Evolutionary conservation across 1,140 invertebrate species (phyloP).

Genomic region (Zaprionus capensis): DNA sequence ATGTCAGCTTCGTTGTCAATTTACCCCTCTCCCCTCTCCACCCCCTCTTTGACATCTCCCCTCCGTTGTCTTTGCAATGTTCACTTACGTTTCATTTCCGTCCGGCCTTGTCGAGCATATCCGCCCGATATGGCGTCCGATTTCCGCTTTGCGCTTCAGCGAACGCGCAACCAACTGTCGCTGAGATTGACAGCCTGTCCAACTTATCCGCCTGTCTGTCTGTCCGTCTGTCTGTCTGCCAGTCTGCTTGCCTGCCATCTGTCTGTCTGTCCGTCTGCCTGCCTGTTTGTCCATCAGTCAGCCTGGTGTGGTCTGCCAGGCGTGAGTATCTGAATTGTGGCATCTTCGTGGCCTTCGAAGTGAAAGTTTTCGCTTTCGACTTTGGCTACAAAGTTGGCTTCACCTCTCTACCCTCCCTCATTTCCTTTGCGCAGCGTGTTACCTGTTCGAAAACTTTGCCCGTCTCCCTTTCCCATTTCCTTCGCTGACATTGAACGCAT

Average conservation of each 20-base stretch:
- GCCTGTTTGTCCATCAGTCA: neutral
- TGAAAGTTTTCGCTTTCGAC: slow-evolving; percentile 66
- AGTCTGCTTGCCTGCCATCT: neutral
- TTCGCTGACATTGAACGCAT: neutral
- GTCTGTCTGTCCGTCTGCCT: neutral
- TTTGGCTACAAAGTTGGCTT: slow-evolving; percentile 23
- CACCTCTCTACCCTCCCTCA: neutral
- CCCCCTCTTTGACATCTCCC: slow-evolving; percentile 8
- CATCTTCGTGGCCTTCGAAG: slow-evolving; percentile 64
- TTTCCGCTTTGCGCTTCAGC: slow-evolving; percentile 71
- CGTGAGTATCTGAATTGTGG: slow-evolving; percentile 7
- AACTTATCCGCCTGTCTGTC: slow-evolving; percentile 6
- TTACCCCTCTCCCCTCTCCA: neutral
- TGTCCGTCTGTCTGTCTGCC: neutral
- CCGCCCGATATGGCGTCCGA: slow-evolving; percentile 74
- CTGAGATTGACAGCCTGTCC: slow-evolving; percentile 64
- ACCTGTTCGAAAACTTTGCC: neutral
- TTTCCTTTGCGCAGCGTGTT: neutral
- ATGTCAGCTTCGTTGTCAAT: slow-evolving; percentile 18
- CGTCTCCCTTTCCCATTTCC: neutral
- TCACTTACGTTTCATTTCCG: slow-evolving; percentile 69
- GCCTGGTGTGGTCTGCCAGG: neutral
- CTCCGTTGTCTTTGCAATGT: slow-evolving; percentile 45
- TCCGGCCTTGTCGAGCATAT: slow-evolving; percentile 62
- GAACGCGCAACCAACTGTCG: slow-evolving; percentile 39